A percentile compares a stretch with the other conserved stretches of the same genome.
Conservation (phyloP, 2,888 invertebrate genomes). For the Noctua fimbriata region DNA sequence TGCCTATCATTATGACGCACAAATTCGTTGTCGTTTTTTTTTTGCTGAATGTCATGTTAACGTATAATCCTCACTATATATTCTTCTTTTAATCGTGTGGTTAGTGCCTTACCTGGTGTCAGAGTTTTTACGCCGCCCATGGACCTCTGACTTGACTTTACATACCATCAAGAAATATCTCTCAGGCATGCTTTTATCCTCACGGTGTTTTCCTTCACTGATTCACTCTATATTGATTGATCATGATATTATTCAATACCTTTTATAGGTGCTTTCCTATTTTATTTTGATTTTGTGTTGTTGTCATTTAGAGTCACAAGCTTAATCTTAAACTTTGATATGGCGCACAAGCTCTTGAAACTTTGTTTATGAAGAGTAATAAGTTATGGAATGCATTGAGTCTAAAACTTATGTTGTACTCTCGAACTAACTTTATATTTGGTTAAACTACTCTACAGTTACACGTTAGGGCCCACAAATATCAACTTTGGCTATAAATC, state of each 20-base stretch:
- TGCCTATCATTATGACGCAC: background rate
- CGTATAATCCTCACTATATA: background rate
- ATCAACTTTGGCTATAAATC: slow-evolving; percentile 40
- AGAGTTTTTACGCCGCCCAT: too few species aligned
- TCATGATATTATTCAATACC: background rate
- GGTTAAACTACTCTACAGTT: slow-evolving; percentile 42
- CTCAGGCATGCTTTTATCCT: too few species aligned
- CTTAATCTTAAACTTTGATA: slow-evolving; percentile 36
- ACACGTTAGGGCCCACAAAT: slow-evolving; percentile 41
- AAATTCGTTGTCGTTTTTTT: background rate
- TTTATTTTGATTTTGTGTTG: background rate
- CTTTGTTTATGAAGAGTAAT: slow-evolving; percentile 45
- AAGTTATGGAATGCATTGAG: slow-evolving; percentile 51
- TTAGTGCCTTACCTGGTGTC: too few species aligned
- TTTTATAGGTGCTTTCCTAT: background rate
- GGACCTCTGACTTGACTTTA: too few species aligned
- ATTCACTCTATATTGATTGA: background rate
- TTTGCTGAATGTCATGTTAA: background rate
- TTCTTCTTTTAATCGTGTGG: too few species aligned
- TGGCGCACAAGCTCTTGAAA: slow-evolving; percentile 24
- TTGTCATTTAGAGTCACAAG: slow-evolving; percentile 15
- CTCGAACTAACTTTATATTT: slow-evolving; percentile 33
- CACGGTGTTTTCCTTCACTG: too few species aligned
- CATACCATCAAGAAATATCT: too few species aligned
- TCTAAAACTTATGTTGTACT: slow-evolving; percentile 48